Percentiles rank a stretch among this genome's conserved stretches.
phyloP scores from a whole-genome alignment of 2,797 vertebrate species.

The Dallia pectoralis region DNA sequence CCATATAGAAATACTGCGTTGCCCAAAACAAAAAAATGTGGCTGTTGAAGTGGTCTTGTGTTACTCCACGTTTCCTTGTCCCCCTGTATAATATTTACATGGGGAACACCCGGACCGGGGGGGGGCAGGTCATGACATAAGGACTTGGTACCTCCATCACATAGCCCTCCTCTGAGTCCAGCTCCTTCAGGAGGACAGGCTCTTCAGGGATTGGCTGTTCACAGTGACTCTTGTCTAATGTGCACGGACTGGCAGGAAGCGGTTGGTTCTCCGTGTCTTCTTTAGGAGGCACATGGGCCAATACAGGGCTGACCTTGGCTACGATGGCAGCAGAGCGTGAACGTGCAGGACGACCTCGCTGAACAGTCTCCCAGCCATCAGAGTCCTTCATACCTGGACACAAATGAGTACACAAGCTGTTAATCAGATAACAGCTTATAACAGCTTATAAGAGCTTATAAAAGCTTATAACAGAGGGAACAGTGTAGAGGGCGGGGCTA shows the following conservation, averaged over 20 bases:
- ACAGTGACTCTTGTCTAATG: slow-evolving; percentile 43
- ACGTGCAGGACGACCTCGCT: slow-evolving; percentile 90
- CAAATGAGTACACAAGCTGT: neutral
- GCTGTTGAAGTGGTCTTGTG: slow-evolving; percentile 60
- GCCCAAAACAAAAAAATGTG: slow-evolving; percentile 75
- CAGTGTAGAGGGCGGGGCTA: neutral
- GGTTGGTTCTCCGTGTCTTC: slow-evolving; percentile 75
- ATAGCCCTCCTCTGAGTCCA: slow-evolving; percentile 54
- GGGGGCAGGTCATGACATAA: slow-evolving; percentile 52
- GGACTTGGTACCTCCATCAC: slow-evolving; percentile 71
- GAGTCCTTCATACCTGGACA: slow-evolving; percentile 85
- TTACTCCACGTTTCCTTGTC: slow-evolving; percentile 44
- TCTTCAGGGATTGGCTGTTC: slow-evolving; percentile 44
- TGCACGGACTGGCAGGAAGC: slow-evolving; percentile 58
- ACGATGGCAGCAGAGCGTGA: slow-evolving; percentile 82
- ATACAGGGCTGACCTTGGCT: slow-evolving; percentile 74
- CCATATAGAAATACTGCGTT: slow-evolving; percentile 66
- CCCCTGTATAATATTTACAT: slow-evolving; percentile 69
- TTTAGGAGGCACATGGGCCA: slow-evolving; percentile 67
- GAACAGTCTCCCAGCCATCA: slow-evolving; percentile 97
- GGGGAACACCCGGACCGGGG: slow-evolving; percentile 33
- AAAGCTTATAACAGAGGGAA: too few species aligned
- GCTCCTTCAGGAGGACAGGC: slow-evolving; percentile 43
- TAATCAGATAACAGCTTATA: slow-evolving; percentile 1
- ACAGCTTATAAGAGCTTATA: too few species aligned